Percentiles rank a stretch among this genome's conserved stretches.
These are phyloP conservation scores for Myotis lucifugus DNA, from an alignment of 2,113 vertebrate genomes.

Conservation along the genomic window DNA sequence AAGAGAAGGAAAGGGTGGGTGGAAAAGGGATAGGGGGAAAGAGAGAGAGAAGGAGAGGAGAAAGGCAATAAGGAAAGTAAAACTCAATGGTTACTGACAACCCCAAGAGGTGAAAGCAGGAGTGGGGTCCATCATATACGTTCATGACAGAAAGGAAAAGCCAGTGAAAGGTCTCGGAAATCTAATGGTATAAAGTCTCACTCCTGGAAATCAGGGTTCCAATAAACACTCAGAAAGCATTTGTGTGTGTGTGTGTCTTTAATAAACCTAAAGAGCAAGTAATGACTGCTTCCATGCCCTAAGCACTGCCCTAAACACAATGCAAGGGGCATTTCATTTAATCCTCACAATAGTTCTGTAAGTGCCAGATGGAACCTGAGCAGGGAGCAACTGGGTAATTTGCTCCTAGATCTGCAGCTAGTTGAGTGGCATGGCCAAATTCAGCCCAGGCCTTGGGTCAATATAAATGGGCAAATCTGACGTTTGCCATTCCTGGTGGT, in stretches of 20 bases:
- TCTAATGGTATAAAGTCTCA: not conserved
- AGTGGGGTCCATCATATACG: not conserved
- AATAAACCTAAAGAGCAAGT: not conserved
- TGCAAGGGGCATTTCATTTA: not conserved
- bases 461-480: not conserved
- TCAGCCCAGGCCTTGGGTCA: not conserved
- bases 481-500: not conserved
- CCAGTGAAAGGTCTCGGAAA: not conserved
- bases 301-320: not conserved
- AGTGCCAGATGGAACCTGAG: not conserved
- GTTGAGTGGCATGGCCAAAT: not conserved
- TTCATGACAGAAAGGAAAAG: not conserved
- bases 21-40: not conserved
- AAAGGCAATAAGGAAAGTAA: not conserved
- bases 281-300: not conserved
- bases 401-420: not conserved
- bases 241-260: not conserved
- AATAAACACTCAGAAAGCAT: not conserved
- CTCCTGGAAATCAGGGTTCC: not conserved
- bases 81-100: not conserved
- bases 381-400: not conserved
- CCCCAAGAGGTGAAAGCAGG: not conserved
- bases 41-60: not conserved
- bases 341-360: not conserved
- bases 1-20: not conserved